Base-by-base conservation (phyloP, 2,113 vertebrate species). In the Nannobrachium achirus region DNA sequence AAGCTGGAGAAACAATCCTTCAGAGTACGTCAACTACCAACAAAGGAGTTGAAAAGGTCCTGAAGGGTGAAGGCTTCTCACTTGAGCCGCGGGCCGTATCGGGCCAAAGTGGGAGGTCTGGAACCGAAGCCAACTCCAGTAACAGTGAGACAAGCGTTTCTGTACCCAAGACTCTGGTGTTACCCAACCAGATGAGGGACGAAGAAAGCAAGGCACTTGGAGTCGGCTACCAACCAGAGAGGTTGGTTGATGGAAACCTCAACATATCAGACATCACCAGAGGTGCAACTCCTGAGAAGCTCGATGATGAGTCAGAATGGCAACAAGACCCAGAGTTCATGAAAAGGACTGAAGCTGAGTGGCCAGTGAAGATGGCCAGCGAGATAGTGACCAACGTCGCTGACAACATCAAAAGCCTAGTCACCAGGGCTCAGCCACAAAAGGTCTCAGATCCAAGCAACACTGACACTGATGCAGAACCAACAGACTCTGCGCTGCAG, bases 271-370 rank as follows among this genome's bases (percentile, higher is more conserved):
- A 69, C 46, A 14, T 51, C 33, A 60, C 66, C 25, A 58, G 66
- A 11, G 58, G 68, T 10, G 56, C 46, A 19, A n/a, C 66, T 15
- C 46, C 66, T 41, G 66, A 69, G 33, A 33, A 59, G 10, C 69
- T 71, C 41, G 14, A n/a, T 14, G 51, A 71, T 49, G 69, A 20
- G n/a, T 73, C 70, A n/a, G 44, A 14, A 10, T 72, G 69, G 69
- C 60, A 72, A 14, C 4, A 64, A 64, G 69, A 41, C 61, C 52
- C 51, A 13, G 44, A 45, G n/a, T 73, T 73, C n/a, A 40, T 73
- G 15, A 66, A 49, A 38, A 4, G 1, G 14, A 44, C 69, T 13
- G 41, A 64, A 15, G 16, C 60, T 10, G 42, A 64, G 8, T 68
- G 65, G 72, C 72, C 72, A 13, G n/a, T 57, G 48, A 75, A 75